Evolutionary conservation across 1,140 invertebrate genomes (phyloP).

Genomic region (Ceratina calcarata): DNA sequence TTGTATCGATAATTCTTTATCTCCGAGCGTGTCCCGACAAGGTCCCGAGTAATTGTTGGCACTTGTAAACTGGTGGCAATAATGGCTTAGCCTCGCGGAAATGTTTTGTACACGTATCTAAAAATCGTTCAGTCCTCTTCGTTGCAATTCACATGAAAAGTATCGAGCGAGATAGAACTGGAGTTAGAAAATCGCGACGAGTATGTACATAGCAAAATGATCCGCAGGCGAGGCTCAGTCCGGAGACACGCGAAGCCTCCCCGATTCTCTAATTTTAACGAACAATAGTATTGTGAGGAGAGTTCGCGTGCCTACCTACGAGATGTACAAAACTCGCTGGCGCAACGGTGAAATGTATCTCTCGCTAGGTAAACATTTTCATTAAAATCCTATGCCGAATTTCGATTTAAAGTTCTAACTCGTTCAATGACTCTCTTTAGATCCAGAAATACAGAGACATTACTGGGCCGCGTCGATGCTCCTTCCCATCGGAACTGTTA

Average conservation of each 20-base stretch:
- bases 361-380: background rate
- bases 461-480: conserved; percentile 71
- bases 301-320: conserved; percentile 53
- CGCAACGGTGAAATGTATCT: conserved; percentile 59
- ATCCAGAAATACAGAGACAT: conserved; percentile 65
- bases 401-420: background rate
- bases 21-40: conserved; percentile 25
- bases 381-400: too few relatives aligned
- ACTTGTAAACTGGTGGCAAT: conserved; percentile 41
- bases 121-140: conserved; percentile 17
- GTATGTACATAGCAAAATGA: conserved; percentile 65
- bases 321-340: conserved; percentile 63
- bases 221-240: conserved; percentile 52
- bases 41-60: conserved; percentile 32
- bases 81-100: background rate
- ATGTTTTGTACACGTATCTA: background rate
- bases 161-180: conserved; percentile 4
- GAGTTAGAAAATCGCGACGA: conserved; percentile 27
- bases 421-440: conserved; percentile 50
- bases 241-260: conserved; percentile 45
- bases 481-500: conserved; percentile 70
- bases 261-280: conserved; percentile 60
- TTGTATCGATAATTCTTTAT: conserved; percentile 7
- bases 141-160: conserved; percentile 12
- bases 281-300: conserved; percentile 51